Base-by-base conservation (phyloP, 1,140 invertebrate species). In the Acromyrmex charruanus region DNA sequence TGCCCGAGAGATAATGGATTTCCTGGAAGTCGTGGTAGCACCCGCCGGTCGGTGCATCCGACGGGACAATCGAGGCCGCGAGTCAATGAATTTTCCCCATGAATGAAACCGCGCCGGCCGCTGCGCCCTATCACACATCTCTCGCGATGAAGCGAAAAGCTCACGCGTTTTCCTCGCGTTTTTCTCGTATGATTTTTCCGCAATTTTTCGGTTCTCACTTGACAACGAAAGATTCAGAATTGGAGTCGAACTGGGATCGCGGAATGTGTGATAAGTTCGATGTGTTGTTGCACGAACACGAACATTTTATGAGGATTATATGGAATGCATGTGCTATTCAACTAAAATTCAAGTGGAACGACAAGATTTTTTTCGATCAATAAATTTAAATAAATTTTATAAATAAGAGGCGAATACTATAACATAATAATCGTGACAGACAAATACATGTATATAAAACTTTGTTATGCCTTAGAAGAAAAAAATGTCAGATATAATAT, bases 11-110 rank as follows among this genome's bases (percentile, higher is more conserved):
- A 87, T 87, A 87, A 87, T 63, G 72, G 68, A 72, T 87, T 87
- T 85, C 86, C 72, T 77, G 53, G 86, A 87, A 87, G 14, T 21
- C 51, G 63, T 59, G 31, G 74, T 51, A 21, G 53, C 58, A 3
- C 69, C 28, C 63, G 63, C 44, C 55, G 63, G 31, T 61, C 77
- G 80, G 68, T 82, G 80, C 69, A 79, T 69, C 49, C 59, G 77
- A 77, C 28, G 55, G 55, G 53, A 55, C 79, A 81, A 77, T 77
- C 69, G 71, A 59, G 87, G 86, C 81, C 79, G 74, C 87, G 86
- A 91, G 86, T 91, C 91, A 90, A 92, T 91, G 91, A 89, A 91
- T 75, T 91, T 92, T 91, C 63, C 86, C 65, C 68, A 90, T 92
- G 91, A 92, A 92, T 91, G 89, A 87, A 92, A 71, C 74, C 55